These are phyloP conservation scores for Drosophila auraria DNA, from an alignment of 1,140 invertebrate genomes.

Conservation along the genomic window DNA sequence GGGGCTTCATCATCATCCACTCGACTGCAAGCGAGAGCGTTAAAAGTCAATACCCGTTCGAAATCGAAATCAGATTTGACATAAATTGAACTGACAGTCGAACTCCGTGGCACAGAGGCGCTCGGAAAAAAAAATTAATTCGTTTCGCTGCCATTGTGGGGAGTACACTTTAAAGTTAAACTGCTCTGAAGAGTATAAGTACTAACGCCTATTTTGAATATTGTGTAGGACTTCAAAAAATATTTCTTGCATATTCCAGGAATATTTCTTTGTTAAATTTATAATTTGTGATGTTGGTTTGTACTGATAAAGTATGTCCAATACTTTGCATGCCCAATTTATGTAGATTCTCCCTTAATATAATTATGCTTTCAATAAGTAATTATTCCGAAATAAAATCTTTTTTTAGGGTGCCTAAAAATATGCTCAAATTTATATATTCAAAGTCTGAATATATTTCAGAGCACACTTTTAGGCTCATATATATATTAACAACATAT, in stretches of 20 bases:
- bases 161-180: slow-evolving; percentile 11
- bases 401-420: too few relatives aligned
- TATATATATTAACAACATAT: too few relatives aligned
- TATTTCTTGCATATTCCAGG: neutral
- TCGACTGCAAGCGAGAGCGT: slow-evolving; percentile 53
- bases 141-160: slow-evolving; percentile 64
- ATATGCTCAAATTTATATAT: neutral
- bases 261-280: too few relatives aligned
- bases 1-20: slow-evolving; percentile 31
- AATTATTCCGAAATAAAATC: too few relatives aligned
- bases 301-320: too few relatives aligned
- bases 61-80: slow-evolving; percentile 76
- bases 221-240: too few relatives aligned
- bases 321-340: too few relatives aligned
- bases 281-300: too few relatives aligned
- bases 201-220: too few relatives aligned
- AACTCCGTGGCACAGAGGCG: slow-evolving; percentile 35
- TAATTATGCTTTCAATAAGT: too few relatives aligned
- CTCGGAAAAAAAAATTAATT: slow-evolving; percentile 65
- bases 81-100: slow-evolving; percentile 73
- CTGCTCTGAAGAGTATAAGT: too few relatives aligned
- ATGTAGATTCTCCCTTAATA: too few relatives aligned
- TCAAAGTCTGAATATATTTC: neutral
- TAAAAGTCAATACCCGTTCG: slow-evolving; percentile 67
- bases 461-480: neutral